Conservation (phyloP, 2,888 invertebrate genomes). For the Anthophora plumipes region DNA sequence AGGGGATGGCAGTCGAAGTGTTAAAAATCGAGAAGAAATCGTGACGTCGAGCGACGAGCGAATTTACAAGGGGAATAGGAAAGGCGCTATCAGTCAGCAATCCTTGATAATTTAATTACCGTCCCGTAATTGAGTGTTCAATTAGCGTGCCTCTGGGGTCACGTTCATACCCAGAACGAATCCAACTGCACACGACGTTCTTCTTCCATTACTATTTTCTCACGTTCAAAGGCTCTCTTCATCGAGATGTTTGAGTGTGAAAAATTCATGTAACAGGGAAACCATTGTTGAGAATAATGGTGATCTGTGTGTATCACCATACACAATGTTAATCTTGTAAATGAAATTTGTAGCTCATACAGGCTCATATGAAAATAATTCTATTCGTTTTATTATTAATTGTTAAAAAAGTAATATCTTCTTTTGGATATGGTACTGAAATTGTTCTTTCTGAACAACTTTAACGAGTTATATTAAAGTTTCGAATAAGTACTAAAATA, state of each 20-base stretch:
- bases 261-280: not conserved
- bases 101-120: slow-evolving; percentile 51
- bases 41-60: too few relatives aligned
- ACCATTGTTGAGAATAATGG: not conserved
- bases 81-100: not conserved
- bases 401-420: not conserved
- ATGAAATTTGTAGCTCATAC: too few relatives aligned
- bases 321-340: not conserved
- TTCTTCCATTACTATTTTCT: not conserved
- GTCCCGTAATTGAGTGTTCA: slow-evolving; percentile 49
- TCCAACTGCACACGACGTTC: not conserved
- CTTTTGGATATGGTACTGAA: not conserved
- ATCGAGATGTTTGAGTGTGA: not conserved
- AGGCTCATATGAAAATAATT: not conserved
- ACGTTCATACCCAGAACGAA: not conserved
- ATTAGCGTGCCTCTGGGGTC: slow-evolving; percentile 31
- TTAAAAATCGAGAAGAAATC: too few relatives aligned
- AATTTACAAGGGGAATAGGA: not conserved
- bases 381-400: not conserved
- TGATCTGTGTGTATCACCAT: not conserved
- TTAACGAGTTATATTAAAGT: too few relatives aligned
- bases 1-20: too few relatives aligned
- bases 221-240: slow-evolving; percentile 14
- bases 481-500: too few relatives aligned
- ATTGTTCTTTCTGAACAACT: not conserved